Evolutionary conservation across 2,113 vertebrate species (phyloP), one percentile per base, ranked within the genome.

Genomic region (Raja brachyura): DNA sequence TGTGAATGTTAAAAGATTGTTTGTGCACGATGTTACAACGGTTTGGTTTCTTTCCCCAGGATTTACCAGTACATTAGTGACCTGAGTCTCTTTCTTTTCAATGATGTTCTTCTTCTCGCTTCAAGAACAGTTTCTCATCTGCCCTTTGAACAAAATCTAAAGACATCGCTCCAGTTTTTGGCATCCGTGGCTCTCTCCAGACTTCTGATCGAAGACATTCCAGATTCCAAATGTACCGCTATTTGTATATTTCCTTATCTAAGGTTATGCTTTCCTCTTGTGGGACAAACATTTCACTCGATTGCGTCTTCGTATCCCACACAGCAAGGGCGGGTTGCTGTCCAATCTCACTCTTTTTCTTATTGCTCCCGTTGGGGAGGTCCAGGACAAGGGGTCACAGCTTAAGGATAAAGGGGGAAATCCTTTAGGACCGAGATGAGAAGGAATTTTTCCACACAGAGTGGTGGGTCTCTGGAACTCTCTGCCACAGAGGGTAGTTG

Each of bases 81-180:
- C 1, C 94, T 97, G 70, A 96, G 96, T n/a, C 94, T 97, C 93
- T 97, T 98, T 94, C 96, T 98, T 93, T 97, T 98, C 94, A 97
- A 94, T 0, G 97, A 97, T 0, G 94, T 94, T 8, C 92, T 97
- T 93, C 94, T 97, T 76, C 63, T 98, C 94, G 96, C 95, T 0
- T 94, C 93, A 31, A 94, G 94, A 63, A 93, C 73, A 2, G 95
- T 95, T 10, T 94, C 93, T 22, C 94, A 97, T 9, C 94, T 93
- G 22, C 96, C 97, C 1, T 98, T 97, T 95, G 94, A 96, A n/a
- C 56, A 94, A 93, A 94, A 94, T 56, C 93, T 94, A 93, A 95
- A 93, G 25, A 94, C 95, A 77, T 95, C 96, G 14, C 96, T 97
- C 95, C 96, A 95, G 2, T 98, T 98, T 95, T 94, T 97, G 93